These are phyloP conservation scores for Leptinotarsa rubiginosa DNA, from an alignment of 2,888 invertebrate genomes.

Conservation along the genomic window DNA sequence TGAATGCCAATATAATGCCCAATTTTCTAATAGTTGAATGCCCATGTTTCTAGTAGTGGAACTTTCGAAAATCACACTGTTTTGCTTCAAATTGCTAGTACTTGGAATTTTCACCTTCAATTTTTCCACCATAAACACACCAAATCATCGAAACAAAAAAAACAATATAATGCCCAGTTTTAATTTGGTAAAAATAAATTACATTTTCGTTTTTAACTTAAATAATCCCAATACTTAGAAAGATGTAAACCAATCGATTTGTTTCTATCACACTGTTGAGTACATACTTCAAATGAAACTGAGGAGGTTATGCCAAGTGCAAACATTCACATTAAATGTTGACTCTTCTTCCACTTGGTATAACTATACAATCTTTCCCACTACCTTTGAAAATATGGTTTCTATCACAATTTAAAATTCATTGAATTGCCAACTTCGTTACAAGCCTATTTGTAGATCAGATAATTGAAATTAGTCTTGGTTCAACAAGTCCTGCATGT, in stretches of 20 bases:
- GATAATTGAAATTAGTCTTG: conserved; percentile 48
- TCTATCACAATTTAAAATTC: conserved; percentile 9
- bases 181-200: conserved; percentile 15
- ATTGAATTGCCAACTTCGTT: conserved; percentile 6
- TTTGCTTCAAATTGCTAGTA: no score
- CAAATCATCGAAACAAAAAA: neutral
- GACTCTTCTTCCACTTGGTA: neutral
- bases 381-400: neutral
- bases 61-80: no score
- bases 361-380: neutral
- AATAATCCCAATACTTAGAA: neutral
- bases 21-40: no score
- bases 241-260: neutral
- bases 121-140: no score
- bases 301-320: neutral
- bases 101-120: no score
- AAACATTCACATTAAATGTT: neutral
- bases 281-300: neutral
- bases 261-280: conserved; percentile 11
- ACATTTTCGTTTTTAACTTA: neutral
- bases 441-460: neutral
- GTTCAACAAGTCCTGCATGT: conserved; percentile 57
- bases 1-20: no score
- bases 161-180: conserved; percentile 15
- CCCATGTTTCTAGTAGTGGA: no score